phyloP scores from a whole-genome alignment of 2,888 invertebrate species.

The Lucinisca nassula region DNA sequence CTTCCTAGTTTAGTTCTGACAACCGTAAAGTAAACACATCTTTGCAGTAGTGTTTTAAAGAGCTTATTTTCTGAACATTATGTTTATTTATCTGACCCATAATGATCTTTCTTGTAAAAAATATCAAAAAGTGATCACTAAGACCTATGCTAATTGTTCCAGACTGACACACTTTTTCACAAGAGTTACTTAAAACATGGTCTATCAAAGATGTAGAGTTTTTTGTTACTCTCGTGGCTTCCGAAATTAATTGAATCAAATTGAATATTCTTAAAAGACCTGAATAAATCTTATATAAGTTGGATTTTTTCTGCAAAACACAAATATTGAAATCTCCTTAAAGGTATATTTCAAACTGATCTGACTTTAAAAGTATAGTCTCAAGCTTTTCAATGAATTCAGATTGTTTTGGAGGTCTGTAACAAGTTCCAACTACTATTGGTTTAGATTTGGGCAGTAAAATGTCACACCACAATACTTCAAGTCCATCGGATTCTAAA shows the following conservation, averaged over 20 bases:
- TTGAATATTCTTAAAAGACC: slow-evolving; percentile 7
- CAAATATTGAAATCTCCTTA: not conserved
- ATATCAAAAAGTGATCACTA: not conserved
- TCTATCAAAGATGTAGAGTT: slow-evolving; percentile 7
- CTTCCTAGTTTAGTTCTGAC: not conserved
- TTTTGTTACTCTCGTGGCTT: slow-evolving; percentile 1
- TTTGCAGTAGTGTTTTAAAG: not conserved
- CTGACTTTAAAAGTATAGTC: too few relatives aligned
- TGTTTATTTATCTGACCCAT: not conserved
- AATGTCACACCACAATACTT: not conserved
- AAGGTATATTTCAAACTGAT: too few relatives aligned
- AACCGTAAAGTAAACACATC: not conserved
- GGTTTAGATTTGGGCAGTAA: not conserved
- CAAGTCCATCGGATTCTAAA: not conserved
- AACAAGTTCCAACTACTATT: not conserved
- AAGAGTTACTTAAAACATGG: slow-evolving; percentile 1
- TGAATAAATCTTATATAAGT: not conserved
- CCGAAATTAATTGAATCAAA: slow-evolving; percentile 14
- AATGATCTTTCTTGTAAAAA: not conserved
- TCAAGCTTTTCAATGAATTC: not conserved
- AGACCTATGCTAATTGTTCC: slow-evolving; percentile 4
- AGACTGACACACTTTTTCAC: slow-evolving; percentile 17
- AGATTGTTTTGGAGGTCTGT: not conserved
- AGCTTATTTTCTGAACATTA: not conserved
- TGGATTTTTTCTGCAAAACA: not conserved